Percentiles rank a stretch among this genome's conserved stretches.
These are phyloP conservation scores for Notospermus geniculatus DNA, from an alignment of 1,140 invertebrate species.

Conservation along the genomic window DNA sequence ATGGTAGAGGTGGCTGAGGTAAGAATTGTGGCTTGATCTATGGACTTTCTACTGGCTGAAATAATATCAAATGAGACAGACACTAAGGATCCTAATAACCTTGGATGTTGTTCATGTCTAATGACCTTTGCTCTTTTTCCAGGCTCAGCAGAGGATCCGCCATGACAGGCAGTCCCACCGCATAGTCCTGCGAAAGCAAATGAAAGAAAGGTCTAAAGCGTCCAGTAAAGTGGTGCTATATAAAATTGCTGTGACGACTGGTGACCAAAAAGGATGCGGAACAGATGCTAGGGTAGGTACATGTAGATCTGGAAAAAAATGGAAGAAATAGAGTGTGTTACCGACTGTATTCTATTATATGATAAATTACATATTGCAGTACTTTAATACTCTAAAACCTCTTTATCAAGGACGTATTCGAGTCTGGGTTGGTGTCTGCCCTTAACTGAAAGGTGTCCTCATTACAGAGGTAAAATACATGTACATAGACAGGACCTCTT, in stretches of 20 bases:
- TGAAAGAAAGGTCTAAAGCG: conserved; percentile 8
- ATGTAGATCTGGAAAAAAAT: not conserved
- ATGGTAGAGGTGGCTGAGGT: conserved; percentile 17
- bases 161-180: not conserved
- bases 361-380: too few species aligned
- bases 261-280: conserved; percentile 44
- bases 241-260: conserved; percentile 53
- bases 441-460: too few species aligned
- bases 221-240: conserved; percentile 39
- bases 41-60: not conserved
- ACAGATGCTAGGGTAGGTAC: conserved; percentile 52
- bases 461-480: too few species aligned
- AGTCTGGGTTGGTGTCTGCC: too few species aligned
- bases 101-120: too few species aligned
- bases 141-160: not conserved
- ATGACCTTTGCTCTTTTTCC: not conserved
- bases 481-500: too few species aligned
- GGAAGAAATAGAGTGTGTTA: not conserved
- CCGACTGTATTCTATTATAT: too few species aligned
- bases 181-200: not conserved
- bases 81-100: too few species aligned
- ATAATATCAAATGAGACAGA: too few species aligned
- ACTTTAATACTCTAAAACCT: too few species aligned
- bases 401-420: too few species aligned
- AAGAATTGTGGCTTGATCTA: not conserved